These are phyloP conservation scores for Protobothrops mucrosquamatus DNA, from an alignment of 2,113 vertebrate species.

Conservation along the genomic window DNA sequence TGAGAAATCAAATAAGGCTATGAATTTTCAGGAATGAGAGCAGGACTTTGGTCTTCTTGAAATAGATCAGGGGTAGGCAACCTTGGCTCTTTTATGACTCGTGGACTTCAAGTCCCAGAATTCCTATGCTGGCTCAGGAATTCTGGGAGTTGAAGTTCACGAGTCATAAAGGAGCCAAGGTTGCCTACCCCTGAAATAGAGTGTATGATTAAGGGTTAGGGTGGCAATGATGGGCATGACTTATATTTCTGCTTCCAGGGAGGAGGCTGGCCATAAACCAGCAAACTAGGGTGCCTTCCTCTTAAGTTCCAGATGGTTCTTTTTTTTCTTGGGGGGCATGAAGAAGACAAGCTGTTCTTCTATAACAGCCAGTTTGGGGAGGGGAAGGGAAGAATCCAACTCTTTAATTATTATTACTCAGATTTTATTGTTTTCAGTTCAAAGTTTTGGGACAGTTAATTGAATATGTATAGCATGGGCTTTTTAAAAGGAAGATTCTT, in stretches of 20 bases:
- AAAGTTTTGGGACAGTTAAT: not conserved
- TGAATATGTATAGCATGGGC: not conserved
- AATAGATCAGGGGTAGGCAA: not conserved
- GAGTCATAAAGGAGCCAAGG: too few species aligned
- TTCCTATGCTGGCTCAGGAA: too few species aligned
- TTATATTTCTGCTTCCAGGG: not conserved
- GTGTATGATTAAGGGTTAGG: not conserved
- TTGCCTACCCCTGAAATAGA: not conserved
- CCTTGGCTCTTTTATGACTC: too few species aligned
- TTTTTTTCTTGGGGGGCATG: not conserved
- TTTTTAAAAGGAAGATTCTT: not conserved
- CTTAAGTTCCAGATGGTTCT: not conserved
- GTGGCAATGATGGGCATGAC: not conserved
- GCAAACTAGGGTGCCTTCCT: not conserved
- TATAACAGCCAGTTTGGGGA: not conserved
- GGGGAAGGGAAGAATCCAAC: not conserved
- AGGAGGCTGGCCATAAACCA: not conserved
- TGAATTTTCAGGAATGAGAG: not conserved
- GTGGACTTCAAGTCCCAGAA: too few species aligned
- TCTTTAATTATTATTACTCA: not conserved
- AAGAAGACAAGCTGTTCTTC: not conserved
- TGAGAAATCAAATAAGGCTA: not conserved
- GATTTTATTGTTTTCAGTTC: not conserved
- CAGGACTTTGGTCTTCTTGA: not conserved
- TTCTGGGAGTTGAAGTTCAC: too few species aligned